Base-by-base conservation (phyloP, 2,113 vertebrate species). In the Corythornis cristatus region DNA sequence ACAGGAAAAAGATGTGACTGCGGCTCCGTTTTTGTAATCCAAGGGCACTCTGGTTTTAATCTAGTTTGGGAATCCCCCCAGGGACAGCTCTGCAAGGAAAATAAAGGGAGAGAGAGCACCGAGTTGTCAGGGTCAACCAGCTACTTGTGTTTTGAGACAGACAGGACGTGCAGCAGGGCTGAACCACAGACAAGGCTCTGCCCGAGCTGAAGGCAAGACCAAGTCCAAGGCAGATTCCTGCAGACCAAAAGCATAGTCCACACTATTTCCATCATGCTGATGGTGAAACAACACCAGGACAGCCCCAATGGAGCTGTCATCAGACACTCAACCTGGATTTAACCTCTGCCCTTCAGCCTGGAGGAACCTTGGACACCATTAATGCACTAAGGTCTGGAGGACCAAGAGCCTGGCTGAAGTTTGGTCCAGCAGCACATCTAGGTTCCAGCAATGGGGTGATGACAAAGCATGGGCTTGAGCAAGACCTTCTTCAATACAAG, bases 11-110 rank as follows among this genome's bases (percentile, higher is more conserved):
- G 68, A 78, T 16, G 77, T 53, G 45, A 56, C 82, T 22, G 53
- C 2, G 9, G 48, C 42, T 14, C 53, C 0, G 19, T 95, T 90
- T 90, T 93, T 76, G 86, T 76, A 96, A 93, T 90, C 57, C 54
- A 23, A 57, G 21, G 53, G 35, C 5, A 18, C 26, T 82, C 80
- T 90, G 88, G 42, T 77, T 96, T 93, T 78, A 19, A 81, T 80
- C 86, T 53, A 48, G 56, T 45, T 90, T 93, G 83, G 83, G 92
- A 95, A 88, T 84, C 53, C 88, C 90, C 95, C 48, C 56, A 90
- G 95, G 92, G 88, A 12, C 66, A 53, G 83, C 29, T 93, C 90
- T 78, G 68, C 0, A 12, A 90, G 88, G 73, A 60, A 77, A 93
- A 88, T 40, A 61, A 50, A 91, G 66, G 71, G 33, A 53, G 61